A percentile compares a stretch with the other conserved stretches of the same genome.
Evolutionary conservation across 2,888 invertebrate species (phyloP).

Genomic region (Pelosia muscerda): DNA sequence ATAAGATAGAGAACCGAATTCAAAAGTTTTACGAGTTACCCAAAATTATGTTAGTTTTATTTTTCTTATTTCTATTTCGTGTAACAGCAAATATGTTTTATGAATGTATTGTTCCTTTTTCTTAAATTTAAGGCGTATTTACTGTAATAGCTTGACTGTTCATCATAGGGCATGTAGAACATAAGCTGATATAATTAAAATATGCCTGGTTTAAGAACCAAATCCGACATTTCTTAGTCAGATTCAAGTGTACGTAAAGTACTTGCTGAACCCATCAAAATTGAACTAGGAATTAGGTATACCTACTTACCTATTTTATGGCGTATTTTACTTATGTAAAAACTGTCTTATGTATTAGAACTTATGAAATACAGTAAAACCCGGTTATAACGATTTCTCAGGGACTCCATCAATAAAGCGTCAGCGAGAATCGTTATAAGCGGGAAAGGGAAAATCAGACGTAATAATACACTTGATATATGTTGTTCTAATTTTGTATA

Average conservation of each 20-base stretch:
- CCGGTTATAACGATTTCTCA: too few relatives aligned
- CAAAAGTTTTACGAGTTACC: conserved; percentile 60
- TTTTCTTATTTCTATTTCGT: conserved; percentile 23
- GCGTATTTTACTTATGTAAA: conserved; percentile 18
- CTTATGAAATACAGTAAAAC: conserved; percentile 31
- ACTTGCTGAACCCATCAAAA: not conserved
- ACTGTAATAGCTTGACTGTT: not conserved
- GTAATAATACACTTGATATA: too few relatives aligned
- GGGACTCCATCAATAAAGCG: too few relatives aligned
- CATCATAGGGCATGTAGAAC: not conserved
- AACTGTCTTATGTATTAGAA: conserved; percentile 44
- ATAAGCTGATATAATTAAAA: not conserved
- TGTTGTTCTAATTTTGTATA: too few relatives aligned
- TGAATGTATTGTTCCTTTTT: conserved; percentile 44
- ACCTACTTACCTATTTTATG: too few relatives aligned
- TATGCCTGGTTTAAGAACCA: not conserved
- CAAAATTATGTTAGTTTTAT: conserved; percentile 46
- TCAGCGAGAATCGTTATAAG: too few relatives aligned
- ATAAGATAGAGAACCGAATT: conserved; percentile 59
- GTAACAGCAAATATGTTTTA: conserved; percentile 25
- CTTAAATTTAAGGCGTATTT: conserved; percentile 29
- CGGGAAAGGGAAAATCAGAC: not conserved
- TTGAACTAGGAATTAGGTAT: not conserved
- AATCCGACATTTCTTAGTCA: not conserved
- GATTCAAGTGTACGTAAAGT: not conserved